Evolutionary conservation across 2,888 invertebrate species (phyloP), one percentile per base, ranked within the genome.

Genomic region (Euplexia lucipara): DNA sequence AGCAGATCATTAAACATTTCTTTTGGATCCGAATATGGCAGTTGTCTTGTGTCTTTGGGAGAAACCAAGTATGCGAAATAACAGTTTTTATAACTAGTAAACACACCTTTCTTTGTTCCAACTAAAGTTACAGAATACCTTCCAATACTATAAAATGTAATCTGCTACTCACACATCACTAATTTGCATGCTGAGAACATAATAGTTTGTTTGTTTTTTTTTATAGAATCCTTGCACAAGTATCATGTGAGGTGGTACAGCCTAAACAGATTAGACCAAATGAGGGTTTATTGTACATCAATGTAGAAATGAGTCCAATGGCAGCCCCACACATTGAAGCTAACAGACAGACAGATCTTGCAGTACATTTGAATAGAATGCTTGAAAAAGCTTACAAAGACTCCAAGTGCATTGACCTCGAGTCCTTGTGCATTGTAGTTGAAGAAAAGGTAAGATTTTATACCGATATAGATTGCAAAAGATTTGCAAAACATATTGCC

Each of bases 361-460:
- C 95, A 0, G 97, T 98, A 9, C 97, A 97, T 81, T 92, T 98
- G 4, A 98, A 98, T 82, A 96, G 99, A 78, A 95, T 98, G 44
- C 91, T 99, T 45, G 99, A 99, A 86, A 97, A 98, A 87, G 98
- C 98, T 86, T 96, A 98, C 63, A 98, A 98, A 86, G 99, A 99
- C 87, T 99, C 99, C 0, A 97, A 97, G 82, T 98, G 98, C 84
- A 95, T 99, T 47, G 99, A 99, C 92, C 95, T 99, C 62, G 99
- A 99, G 92, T 98, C 99, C 0, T 94, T 99, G n/a, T 99, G 99
- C 90, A 98, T 99, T 83, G 97, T 98, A 76, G 97, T 98, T 49
- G 98, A 98, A 86, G 98, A 99, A 93, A 98, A 98, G 96, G 98
- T 98, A 83, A 71, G 32, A 37, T 34, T 34, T 42, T 35, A 22